These are phyloP conservation scores for Tetranychus piercei DNA, from an alignment of 2,888 invertebrate species.

Conservation along the genomic window DNA sequence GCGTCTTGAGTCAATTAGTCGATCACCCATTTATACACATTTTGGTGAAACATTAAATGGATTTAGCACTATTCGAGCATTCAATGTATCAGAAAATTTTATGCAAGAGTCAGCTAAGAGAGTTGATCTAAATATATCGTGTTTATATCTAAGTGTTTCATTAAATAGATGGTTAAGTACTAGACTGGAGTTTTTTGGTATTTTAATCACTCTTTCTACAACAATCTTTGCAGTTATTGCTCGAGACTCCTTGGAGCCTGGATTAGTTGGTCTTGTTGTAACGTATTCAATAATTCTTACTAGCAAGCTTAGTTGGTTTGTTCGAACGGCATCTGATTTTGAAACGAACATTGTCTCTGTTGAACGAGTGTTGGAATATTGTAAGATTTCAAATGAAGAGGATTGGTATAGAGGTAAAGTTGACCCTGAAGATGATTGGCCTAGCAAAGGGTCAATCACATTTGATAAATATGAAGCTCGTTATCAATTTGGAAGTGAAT, in stretches of 20 bases:
- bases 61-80: conserved; percentile 67
- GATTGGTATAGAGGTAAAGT: conserved; percentile 21
- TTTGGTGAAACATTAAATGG: conserved; percentile 78
- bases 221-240: conserved; percentile 75
- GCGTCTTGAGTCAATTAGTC: conserved; percentile 72
- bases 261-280: conserved; percentile 41
- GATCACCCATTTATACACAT: conserved; percentile 91
- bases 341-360: conserved; percentile 42
- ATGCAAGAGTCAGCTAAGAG: conserved; percentile 65
- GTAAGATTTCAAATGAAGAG: conserved; percentile 34
- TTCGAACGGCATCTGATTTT: conserved; percentile 39
- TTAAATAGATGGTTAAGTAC: conserved; percentile 85
- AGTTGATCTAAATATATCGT: conserved; percentile 79
- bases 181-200: conserved; percentile 86
- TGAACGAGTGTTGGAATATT: conserved; percentile 40
- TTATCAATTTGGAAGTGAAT: conserved; percentile 57
- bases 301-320: conserved; percentile 38
- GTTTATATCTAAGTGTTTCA: conserved; percentile 77
- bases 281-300: conserved; percentile 44
- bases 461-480: conserved; percentile 64
- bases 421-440: conserved; percentile 54
- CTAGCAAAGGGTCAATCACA: conserved; percentile 53
- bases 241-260: conserved; percentile 50
- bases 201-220: conserved; percentile 80
- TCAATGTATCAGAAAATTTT: conserved; percentile 58